These are phyloP conservation scores for Panurus biarmicus DNA, from an alignment of 2,113 vertebrate species.

Conservation along the genomic window DNA sequence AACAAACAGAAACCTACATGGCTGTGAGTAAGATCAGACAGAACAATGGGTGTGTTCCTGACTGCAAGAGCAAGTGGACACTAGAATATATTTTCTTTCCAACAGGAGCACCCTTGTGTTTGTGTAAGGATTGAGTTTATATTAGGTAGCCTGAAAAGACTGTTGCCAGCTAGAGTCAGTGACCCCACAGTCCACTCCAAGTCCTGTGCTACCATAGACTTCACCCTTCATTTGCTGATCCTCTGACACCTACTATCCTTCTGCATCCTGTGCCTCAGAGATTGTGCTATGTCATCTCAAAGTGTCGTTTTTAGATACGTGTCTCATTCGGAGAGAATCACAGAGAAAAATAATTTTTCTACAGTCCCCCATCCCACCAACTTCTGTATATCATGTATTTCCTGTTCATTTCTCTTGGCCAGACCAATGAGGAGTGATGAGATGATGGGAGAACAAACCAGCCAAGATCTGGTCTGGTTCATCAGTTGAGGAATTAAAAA, in stretches of 20 bases:
- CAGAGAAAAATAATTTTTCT: background rate
- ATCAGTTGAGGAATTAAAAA: background rate
- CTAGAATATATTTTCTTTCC: background rate
- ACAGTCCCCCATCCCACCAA: background rate
- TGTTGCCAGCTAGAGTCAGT: background rate
- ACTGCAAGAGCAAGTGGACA: background rate
- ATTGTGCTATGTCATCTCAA: background rate
- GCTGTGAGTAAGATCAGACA: background rate
- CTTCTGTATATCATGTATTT: background rate
- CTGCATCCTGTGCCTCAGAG: background rate
- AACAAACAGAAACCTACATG: background rate
- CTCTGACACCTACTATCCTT: background rate
- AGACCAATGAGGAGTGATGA: background rate
- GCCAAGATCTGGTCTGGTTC: background rate
- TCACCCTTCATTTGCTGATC: background rate
- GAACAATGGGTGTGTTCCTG: background rate
- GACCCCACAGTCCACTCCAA: no score
- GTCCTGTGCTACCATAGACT: background rate
- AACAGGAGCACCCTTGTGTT: background rate
- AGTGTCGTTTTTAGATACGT: rapidly evolving
- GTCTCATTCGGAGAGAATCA: background rate
- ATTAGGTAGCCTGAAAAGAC: background rate
- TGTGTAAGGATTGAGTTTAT: background rate
- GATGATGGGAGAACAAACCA: background rate
- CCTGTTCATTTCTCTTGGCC: background rate